A percentile compares a stretch with the other conserved stretches of the same genome.
Evolutionary conservation across 2,888 invertebrate genomes (phyloP).

Genomic region (Limnephilus lunatus): DNA sequence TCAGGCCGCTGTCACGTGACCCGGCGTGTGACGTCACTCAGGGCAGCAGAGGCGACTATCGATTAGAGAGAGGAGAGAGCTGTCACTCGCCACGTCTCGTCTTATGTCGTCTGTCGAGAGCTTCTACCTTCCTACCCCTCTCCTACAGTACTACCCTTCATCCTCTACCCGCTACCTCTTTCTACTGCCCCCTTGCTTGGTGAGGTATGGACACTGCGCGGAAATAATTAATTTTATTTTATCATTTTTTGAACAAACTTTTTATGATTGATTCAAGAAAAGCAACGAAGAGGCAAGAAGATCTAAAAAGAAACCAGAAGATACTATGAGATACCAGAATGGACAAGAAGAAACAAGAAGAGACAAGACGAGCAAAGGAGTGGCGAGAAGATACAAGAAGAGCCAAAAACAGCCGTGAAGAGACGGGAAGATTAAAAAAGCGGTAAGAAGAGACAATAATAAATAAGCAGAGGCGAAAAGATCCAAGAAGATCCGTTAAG

Average conservation of each 20-base stretch:
- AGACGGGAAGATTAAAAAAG: too few relatives aligned
- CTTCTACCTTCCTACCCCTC: not conserved
- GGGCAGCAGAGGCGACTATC: constrained; percentile 61
- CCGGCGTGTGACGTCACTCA: constrained; percentile 58
- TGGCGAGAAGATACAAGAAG: too few relatives aligned
- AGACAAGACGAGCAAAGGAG: too few relatives aligned
- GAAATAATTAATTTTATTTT: not conserved
- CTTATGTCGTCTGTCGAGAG: constrained; percentile 69
- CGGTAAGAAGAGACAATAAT: too few relatives aligned
- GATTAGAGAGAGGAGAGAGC: constrained; percentile 63
- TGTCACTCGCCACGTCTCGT: constrained; percentile 70
- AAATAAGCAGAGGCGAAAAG: too few relatives aligned
- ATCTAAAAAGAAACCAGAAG: too few relatives aligned
- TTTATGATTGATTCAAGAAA: too few relatives aligned
- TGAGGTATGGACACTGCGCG: not conserved
- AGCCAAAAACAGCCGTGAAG: too few relatives aligned
- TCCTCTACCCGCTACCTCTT: constrained; percentile 12
- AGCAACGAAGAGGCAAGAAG: too few relatives aligned
- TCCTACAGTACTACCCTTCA: not conserved
- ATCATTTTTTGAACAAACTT: not conserved
- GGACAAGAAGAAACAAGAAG: too few relatives aligned
- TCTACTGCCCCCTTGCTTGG: not conserved
- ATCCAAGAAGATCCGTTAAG: too few relatives aligned
- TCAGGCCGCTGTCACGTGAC: constrained; percentile 29
- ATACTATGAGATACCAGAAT: too few relatives aligned